A percentile compares a stretch with the other conserved stretches of the same genome.
Conservation (phyloP, 2,888 invertebrate species). For the Myathropa florea region DNA sequence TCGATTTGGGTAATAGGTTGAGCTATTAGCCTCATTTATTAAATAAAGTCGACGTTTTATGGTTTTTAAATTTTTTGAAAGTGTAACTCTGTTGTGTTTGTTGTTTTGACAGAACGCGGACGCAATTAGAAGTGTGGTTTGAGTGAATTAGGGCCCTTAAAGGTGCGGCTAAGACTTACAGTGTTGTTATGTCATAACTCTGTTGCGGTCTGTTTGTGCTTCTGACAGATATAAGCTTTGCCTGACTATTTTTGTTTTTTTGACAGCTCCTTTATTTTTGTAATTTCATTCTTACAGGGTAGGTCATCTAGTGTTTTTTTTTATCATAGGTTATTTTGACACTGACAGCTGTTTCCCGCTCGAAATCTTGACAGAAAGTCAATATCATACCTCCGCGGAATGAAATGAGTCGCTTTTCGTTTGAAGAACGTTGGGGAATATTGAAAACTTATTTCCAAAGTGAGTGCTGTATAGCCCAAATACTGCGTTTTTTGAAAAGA, state of each 20-base stretch:
- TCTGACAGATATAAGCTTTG: background rate
- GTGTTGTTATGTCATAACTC: background rate
- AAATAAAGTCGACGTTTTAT: slow-evolving; percentile 31
- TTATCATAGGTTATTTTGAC: no score
- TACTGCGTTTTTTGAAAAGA: no score
- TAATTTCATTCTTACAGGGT: no score
- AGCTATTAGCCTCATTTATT: slow-evolving; percentile 44
- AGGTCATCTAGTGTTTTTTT: no score
- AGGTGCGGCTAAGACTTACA: slow-evolving; percentile 11
- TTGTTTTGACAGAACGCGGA: background rate
- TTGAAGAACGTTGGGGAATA: no score
- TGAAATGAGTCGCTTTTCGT: no score
- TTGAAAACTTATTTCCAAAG: no score
- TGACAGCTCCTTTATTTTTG: background rate
- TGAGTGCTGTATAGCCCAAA: no score
- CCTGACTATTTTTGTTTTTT: background rate
- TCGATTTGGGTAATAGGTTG: slow-evolving; percentile 4
- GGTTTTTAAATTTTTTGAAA: slow-evolving; percentile 2
- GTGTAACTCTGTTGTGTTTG: background rate
- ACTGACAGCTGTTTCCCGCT: no score
- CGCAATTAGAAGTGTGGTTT: slow-evolving; percentile 3
- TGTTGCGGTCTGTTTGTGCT: background rate
- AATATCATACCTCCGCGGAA: no score
- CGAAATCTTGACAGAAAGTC: no score
- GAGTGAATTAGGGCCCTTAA: slow-evolving; percentile 1